Evolutionary conservation across 2,113 vertebrate genomes (phyloP).

Genomic region (Meleagris gallopavo): DNA sequence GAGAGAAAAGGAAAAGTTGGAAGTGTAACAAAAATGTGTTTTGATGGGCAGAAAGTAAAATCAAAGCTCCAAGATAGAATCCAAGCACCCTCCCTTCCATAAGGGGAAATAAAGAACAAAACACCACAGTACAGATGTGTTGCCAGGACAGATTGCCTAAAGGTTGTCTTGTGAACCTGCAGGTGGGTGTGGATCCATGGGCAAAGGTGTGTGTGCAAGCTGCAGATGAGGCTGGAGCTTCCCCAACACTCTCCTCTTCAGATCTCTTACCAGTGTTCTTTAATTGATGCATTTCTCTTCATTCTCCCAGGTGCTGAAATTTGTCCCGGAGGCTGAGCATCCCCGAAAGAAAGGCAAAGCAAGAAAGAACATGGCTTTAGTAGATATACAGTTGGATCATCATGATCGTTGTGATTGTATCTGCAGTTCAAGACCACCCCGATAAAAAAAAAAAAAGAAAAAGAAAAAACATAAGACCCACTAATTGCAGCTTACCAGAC

Average conservation of each 20-base stretch:
- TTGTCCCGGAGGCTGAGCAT: constrained; percentile 82
- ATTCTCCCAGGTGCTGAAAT: constrained; percentile 89
- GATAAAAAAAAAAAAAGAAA: constrained; percentile 76
- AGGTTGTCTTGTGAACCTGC: background rate
- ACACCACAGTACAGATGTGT: background rate
- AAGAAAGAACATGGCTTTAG: constrained; percentile 85
- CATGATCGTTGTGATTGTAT: constrained; percentile 92
- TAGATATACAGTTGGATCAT: constrained; percentile 92
- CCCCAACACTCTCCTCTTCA: background rate
- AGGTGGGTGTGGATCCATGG: background rate
- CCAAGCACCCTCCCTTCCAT: background rate
- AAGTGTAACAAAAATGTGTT: constrained; percentile 1
- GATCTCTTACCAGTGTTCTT: background rate
- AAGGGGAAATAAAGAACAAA: background rate
- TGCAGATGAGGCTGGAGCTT: background rate
- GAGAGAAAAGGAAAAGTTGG: background rate
- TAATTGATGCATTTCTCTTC: constrained; percentile 31
- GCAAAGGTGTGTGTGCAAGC: background rate
- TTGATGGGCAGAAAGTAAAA: background rate
- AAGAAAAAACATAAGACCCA: background rate
- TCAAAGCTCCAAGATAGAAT: background rate
- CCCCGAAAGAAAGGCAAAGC: constrained; percentile 77
- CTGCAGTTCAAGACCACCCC: constrained; percentile 90
- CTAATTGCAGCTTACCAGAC: constrained; percentile 12
- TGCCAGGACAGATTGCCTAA: background rate